Evolutionary conservation across 2,888 invertebrate species (phyloP), one percentile per base, ranked within the genome.

Genomic region (Drosophila dives): DNA sequence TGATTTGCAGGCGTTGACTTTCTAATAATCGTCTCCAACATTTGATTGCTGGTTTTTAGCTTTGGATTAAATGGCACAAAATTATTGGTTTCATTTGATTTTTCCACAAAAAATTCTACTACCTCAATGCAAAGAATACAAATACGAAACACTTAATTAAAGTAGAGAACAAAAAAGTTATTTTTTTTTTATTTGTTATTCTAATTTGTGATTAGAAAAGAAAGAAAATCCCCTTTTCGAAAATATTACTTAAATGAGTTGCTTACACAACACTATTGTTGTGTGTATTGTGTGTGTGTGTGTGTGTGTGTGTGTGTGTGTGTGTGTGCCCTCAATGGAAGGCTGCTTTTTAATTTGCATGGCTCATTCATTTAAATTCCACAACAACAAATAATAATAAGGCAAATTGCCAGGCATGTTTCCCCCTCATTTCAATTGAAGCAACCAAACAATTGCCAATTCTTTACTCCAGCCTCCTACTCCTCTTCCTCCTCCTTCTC

Each of bases 211-310:
- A 6, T 42, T 20, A 26, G 54, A n/a, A 49, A 40, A 20, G 34
- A 11, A 45, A 32, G 53, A 42, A 56, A 17, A 55, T 51, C 26
- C 61, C 53, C 26, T 38, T 75, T 75, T 42, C 50, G 26, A 42
- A 20, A 69, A 86, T 80, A 83, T 80, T 73, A 76, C 77, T 64
- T 87, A 69, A 82, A 74, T 72, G 79, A 78, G 74, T 74, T 72
- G 71, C 61, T 65, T 62, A 42, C 50, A 64, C 49, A 63, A 1
- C 42, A 8, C 17, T 10, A 17, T 54, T 11, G 34, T 71, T 70
- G 34, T 49, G 49, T 40, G 20, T 26, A 26, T 2, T 49, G 23
- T 29, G 50, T 32, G 11, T 50, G 5, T 50, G n/a, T 50, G 63
- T 59, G 56, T 58, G 65, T 59, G 51, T 50, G 20, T 49, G 23